phyloP scores from a whole-genome alignment of 2,888 invertebrate genomes.

The Xanthostigma xanthostigma region DNA sequence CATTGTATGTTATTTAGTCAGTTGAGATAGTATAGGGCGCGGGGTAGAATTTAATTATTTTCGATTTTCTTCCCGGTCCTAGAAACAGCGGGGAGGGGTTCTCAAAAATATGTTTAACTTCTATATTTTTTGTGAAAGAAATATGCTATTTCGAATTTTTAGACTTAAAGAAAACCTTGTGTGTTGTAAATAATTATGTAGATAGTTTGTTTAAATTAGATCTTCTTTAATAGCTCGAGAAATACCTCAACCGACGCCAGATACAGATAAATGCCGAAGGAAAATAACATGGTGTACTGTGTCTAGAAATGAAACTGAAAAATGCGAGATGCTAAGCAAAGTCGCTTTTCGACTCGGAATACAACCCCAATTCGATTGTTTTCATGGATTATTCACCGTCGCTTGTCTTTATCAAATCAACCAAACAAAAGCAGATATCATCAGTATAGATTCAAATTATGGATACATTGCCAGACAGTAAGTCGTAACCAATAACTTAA shows the following conservation, averaged over 20 bases:
- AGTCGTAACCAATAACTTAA: slow-evolving; percentile 19
- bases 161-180: too few species aligned
- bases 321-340: slow-evolving; percentile 43
- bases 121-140: too few species aligned
- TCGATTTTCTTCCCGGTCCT: too few species aligned
- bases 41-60: too few species aligned
- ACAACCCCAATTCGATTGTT: slow-evolving; percentile 40
- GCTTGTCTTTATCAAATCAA: slow-evolving; percentile 39
- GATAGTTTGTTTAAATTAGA: too few species aligned
- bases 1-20: too few species aligned
- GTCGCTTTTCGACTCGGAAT: slow-evolving; percentile 41
- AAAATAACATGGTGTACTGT: slow-evolving; percentile 44
- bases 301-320: slow-evolving; percentile 33
- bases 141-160: too few species aligned
- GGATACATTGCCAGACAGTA: slow-evolving; percentile 47
- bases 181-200: too few species aligned
- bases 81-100: too few species aligned
- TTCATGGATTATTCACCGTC: slow-evolving; percentile 29
- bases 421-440: slow-evolving; percentile 36
- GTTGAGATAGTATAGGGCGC: too few species aligned
- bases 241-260: slow-evolving; percentile 10
- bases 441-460: slow-evolving; percentile 44
- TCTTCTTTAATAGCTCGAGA: slow-evolving; percentile 11
- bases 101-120: too few species aligned
- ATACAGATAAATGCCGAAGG: slow-evolving; percentile 9